Conservation (phyloP, 1,140 invertebrate species). For the Ptiloglossa arizonensis region DNA sequence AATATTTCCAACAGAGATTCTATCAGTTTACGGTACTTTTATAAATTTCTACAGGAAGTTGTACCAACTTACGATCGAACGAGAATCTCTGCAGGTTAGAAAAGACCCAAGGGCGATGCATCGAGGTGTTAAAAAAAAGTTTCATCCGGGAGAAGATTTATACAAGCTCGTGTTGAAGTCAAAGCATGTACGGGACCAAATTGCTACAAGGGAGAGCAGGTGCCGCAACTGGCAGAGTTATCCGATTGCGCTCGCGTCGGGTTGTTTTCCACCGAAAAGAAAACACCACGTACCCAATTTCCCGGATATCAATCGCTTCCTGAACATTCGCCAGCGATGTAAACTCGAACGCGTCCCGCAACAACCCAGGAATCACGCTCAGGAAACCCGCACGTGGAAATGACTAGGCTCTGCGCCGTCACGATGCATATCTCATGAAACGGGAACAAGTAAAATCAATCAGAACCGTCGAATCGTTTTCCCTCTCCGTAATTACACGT, state of each 20-base stretch:
- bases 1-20: too few relatives aligned
- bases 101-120: too few relatives aligned
- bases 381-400: not conserved
- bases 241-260: not conserved
- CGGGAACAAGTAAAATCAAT: constrained; percentile 26
- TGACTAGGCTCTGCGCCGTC: not conserved
- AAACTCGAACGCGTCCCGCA: not conserved
- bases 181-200: too few relatives aligned
- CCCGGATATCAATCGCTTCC: constrained; percentile 1
- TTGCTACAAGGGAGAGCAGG: not conserved
- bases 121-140: too few relatives aligned
- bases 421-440: constrained; percentile 24
- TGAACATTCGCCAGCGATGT: not conserved
- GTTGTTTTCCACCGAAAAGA: not conserved
- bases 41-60: too few relatives aligned
- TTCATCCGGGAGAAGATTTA: too few relatives aligned
- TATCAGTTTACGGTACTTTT: too few relatives aligned
- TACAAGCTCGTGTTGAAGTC: too few relatives aligned
- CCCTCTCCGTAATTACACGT: constrained; percentile 9
- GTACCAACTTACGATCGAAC: too few relatives aligned
- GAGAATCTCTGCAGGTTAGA: too few relatives aligned
- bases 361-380: not conserved
- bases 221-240: not conserved
- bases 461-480: constrained; percentile 19
- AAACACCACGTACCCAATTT: not conserved